Percentiles rank a stretch among this genome's conserved stretches.
Evolutionary conservation across 2,797 vertebrate species (phyloP).

Genomic region (Mormyrops attenuatus): DNA sequence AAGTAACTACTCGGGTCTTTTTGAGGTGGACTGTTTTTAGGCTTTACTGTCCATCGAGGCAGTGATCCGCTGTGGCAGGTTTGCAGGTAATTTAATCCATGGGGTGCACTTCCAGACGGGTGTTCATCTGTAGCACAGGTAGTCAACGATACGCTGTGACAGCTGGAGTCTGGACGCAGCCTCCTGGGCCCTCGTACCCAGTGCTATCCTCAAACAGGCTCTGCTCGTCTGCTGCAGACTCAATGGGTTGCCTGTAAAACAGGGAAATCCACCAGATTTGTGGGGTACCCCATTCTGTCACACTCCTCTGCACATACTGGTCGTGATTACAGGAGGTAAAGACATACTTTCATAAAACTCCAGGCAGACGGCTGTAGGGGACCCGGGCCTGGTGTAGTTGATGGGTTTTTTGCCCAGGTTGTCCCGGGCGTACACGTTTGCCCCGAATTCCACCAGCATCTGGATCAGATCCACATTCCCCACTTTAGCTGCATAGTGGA

Average conservation of each 20-base stretch:
- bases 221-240: constrained; percentile 67
- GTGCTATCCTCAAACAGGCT: constrained; percentile 53
- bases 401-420: constrained; percentile 69
- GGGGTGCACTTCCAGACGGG: not conserved
- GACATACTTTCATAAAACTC: constrained; percentile 67
- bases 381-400: constrained; percentile 66
- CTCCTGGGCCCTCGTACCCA: constrained; percentile 54
- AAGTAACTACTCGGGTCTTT: not conserved
- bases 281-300: not conserved
- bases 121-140: constrained; percentile 57
- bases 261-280: constrained; percentile 9
- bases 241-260: constrained; percentile 58
- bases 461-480: constrained; percentile 67
- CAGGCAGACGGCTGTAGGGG: constrained; percentile 62
- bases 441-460: constrained; percentile 80
- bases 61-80: not conserved
- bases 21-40: not conserved
- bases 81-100: not conserved
- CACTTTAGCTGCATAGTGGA: constrained; percentile 79
- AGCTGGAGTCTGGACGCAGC: constrained; percentile 59
- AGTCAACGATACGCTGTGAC: constrained; percentile 58
- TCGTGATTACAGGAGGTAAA: not conserved
- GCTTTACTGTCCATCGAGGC: not conserved
- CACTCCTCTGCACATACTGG: not conserved
- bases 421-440: constrained; percentile 69